Conservation (phyloP, 2,888 invertebrate species). For the Saturnia japonica region DNA sequence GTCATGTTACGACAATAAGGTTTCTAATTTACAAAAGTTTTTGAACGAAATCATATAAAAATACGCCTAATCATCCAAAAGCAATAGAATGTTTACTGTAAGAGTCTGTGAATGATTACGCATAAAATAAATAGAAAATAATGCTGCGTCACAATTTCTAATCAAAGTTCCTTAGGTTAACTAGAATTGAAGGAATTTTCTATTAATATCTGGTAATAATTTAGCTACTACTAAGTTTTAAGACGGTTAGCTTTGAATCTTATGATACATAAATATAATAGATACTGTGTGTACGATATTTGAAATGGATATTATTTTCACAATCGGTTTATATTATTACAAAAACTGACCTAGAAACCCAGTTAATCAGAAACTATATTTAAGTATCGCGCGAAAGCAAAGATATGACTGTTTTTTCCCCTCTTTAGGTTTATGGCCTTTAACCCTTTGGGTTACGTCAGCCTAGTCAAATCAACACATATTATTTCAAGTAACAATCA, state of each 20-base stretch:
- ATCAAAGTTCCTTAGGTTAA: slow-evolving; percentile 3
- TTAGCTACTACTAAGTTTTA: no score
- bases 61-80: slow-evolving; percentile 2
- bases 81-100: background rate
- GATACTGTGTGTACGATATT: background rate
- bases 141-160: slow-evolving; percentile 5
- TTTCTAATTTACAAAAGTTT: background rate
- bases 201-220: background rate
- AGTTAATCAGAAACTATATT: background rate
- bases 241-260: no score
- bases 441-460: no score
- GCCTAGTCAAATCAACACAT: no score
- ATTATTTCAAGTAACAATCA: no score
- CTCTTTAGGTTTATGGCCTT: no score
- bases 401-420: background rate
- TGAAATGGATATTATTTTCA: background rate
- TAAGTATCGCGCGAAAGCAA: background rate
- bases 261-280: background rate
- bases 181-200: background rate
- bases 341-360: background rate
- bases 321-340: background rate
- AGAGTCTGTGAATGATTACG: slow-evolving; percentile 7
- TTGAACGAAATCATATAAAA: background rate
- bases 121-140: slow-evolving; percentile 9
- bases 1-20: background rate